Evolutionary conservation across 1,140 invertebrate species (phyloP).

Genomic region (Lerema accius): DNA sequence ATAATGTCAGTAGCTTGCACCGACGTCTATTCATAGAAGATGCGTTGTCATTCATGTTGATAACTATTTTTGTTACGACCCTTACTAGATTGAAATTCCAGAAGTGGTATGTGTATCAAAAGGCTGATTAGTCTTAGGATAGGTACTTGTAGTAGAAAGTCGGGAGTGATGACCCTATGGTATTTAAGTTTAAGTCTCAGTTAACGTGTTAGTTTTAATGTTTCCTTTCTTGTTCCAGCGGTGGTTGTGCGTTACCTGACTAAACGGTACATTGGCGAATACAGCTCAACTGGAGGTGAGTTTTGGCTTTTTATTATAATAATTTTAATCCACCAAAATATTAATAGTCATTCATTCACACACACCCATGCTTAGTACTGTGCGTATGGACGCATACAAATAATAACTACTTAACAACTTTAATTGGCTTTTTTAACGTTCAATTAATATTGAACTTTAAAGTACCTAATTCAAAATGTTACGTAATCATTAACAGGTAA

Average conservation of each 20-base stretch:
- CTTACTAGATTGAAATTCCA: constrained; percentile 58
- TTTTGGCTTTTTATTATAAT: neutral
- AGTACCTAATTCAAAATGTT: neutral
- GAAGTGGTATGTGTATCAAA: constrained; percentile 56
- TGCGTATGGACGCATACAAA: too few relatives aligned
- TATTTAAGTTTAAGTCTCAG: constrained; percentile 40
- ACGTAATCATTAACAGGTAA: constrained; percentile 12
- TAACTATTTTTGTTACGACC: constrained; percentile 62
- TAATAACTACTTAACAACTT: too few relatives aligned
- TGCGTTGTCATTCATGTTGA: constrained; percentile 70
- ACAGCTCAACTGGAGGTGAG: constrained; percentile 91
- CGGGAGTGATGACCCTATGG: constrained; percentile 62
- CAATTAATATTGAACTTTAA: too few relatives aligned
- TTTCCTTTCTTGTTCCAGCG: constrained; percentile 85
- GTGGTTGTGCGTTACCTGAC: constrained; percentile 91
- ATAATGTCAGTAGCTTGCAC: constrained; percentile 63
- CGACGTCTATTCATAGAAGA: constrained; percentile 49
- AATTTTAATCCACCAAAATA: too few relatives aligned
- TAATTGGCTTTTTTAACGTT: too few relatives aligned
- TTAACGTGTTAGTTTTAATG: constrained; percentile 5
- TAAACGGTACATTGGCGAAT: constrained; percentile 91
- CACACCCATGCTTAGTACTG: too few relatives aligned
- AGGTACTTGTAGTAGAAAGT: constrained; percentile 60
- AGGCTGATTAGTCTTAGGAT: constrained; percentile 56
- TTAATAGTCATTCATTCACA: too few relatives aligned